Percentiles rank a stretch among this genome's conserved stretches.
Conservation (phyloP, 2,113 vertebrate genomes). For the Pogona vitticeps region DNA sequence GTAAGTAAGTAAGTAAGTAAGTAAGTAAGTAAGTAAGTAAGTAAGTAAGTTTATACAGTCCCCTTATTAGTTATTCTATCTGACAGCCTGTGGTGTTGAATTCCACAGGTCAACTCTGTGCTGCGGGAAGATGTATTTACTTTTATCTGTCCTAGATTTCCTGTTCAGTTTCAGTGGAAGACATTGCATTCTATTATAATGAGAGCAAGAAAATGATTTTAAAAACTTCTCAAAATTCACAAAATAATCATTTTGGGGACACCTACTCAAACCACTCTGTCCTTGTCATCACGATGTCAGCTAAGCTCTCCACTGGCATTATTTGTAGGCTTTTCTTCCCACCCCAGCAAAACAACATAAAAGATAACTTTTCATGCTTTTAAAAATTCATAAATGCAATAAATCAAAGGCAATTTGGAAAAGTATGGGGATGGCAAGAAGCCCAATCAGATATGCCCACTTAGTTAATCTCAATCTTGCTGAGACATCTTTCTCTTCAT, state of each 20-base stretch:
- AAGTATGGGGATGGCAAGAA: conserved; percentile 39
- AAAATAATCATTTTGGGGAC: background rate
- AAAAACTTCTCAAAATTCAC: background rate
- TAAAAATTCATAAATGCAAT: conserved; percentile 67
- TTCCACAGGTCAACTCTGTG: too few relatives aligned
- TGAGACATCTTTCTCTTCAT: background rate
- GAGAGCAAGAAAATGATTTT: too few relatives aligned
- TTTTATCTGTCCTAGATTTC: too few relatives aligned
- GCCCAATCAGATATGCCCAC: conserved; percentile 27
- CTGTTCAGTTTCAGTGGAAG: too few relatives aligned
- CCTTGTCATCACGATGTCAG: background rate
- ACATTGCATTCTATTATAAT: too few relatives aligned
- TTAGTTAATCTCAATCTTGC: conserved; percentile 32
- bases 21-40: too few relatives aligned
- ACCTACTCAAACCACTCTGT: accelerated
- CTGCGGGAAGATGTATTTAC: too few relatives aligned
- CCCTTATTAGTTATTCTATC: too few relatives aligned
- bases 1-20: too few relatives aligned
- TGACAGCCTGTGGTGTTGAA: too few relatives aligned
- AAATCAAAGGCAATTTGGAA: conserved; percentile 64
- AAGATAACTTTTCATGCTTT: conserved; percentile 56
- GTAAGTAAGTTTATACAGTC: too few relatives aligned
- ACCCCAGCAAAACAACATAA: background rate
- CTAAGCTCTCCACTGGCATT: conserved; percentile 24
- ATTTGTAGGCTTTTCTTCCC: conserved; percentile 40